Conservation (phyloP, 2,113 vertebrate genomes). For the Semnopithecus entellus region DNA sequence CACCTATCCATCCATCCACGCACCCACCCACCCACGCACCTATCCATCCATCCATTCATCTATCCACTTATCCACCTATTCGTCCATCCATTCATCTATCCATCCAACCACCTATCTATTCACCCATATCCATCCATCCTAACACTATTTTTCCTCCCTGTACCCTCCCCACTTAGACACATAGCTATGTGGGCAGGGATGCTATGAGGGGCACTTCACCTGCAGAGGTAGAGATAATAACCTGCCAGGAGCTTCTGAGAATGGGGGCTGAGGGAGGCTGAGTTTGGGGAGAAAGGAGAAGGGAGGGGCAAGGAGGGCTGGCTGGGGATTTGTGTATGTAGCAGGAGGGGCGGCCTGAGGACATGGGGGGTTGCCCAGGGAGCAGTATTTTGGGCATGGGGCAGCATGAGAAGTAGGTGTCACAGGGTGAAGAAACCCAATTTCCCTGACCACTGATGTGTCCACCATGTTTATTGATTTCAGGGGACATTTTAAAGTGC, state of each 20-base stretch:
- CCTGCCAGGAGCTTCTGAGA: neutral
- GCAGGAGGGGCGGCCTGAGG: neutral
- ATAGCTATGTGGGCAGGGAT: neutral
- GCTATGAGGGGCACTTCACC: fast-evolving
- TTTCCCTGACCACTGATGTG: neutral
- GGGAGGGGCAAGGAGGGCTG: neutral
- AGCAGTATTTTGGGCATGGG: neutral
- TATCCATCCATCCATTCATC: neutral
- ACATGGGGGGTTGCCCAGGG: too few species aligned
- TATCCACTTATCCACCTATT: neutral
- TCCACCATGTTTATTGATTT: fast-evolving
- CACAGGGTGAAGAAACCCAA: fast-evolving
- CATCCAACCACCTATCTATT: neutral
- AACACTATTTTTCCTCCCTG: neutral
- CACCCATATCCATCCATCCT: neutral
- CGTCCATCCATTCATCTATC: neutral
- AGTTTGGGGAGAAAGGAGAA: neutral
- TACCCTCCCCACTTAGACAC: neutral
- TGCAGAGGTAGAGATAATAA: neutral
- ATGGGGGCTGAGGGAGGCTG: neutral
- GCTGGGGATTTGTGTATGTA: too few species aligned
- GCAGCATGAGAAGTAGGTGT: neutral
- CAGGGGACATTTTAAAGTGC: fast-evolving
- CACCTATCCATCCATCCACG: fast-evolving
- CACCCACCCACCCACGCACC: neutral